Percentiles rank a stretch among this genome's conserved stretches.
These are phyloP conservation scores for Conchocele bisecta DNA, from an alignment of 2,888 invertebrate species.

Conservation along the genomic window DNA sequence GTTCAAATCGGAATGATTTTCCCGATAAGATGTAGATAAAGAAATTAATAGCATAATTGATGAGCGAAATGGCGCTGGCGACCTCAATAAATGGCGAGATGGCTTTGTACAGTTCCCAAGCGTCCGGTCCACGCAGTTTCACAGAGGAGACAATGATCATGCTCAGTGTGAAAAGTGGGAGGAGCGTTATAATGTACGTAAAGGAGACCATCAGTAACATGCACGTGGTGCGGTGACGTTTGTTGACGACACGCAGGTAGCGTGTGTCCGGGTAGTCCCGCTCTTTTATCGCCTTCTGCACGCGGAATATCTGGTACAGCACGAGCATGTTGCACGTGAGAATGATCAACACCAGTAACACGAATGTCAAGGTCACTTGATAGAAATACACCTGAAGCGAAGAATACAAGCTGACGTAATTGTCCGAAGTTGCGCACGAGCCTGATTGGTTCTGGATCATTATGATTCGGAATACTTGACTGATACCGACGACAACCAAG, in stretches of 20 bases:
- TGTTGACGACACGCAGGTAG: constrained; percentile 6
- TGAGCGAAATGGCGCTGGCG: constrained; percentile 65
- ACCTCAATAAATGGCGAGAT: constrained; percentile 60
- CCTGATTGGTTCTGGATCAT: constrained; percentile 48
- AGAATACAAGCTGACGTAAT: constrained; percentile 59
- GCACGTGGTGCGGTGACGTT: constrained; percentile 51
- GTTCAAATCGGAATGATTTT: constrained; percentile 70
- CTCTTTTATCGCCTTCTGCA: constrained; percentile 39
- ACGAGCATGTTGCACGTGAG: constrained; percentile 74
- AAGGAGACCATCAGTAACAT: constrained; percentile 76
- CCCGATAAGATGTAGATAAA: constrained; percentile 78
- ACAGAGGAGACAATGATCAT: constrained; percentile 65
- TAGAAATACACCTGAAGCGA: constrained; percentile 68
- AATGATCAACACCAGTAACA: constrained; percentile 71
- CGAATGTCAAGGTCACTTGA: constrained; percentile 73
- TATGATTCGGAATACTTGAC: constrained; percentile 76
- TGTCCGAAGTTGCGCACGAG: constrained; percentile 55
- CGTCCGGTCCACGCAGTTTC: constrained; percentile 30
- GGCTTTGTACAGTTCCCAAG: constrained; percentile 38
- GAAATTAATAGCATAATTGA: constrained; percentile 76
- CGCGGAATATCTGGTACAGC: constrained; percentile 69
- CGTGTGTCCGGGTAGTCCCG: constrained; percentile 32
- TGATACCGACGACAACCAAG: constrained; percentile 69
- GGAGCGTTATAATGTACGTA: constrained; percentile 69
- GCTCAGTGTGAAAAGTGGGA: constrained; percentile 71